Percentiles rank a stretch among this genome's conserved stretches.
phyloP scores from a whole-genome alignment of 2,797 vertebrate genomes.

The Craterocephalus amniculus region DNA sequence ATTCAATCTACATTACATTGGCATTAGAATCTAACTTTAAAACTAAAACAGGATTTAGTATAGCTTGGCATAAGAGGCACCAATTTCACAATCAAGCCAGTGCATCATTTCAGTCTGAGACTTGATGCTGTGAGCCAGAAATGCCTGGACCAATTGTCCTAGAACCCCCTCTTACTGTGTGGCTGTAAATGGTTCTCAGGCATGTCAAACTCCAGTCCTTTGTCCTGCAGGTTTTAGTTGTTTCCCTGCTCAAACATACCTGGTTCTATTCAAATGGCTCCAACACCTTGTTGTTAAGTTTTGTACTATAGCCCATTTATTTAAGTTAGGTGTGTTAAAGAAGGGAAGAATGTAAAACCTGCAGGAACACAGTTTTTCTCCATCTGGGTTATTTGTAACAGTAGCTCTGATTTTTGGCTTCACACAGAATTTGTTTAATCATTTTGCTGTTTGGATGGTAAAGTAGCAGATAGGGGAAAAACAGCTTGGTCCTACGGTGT shows the following conservation, averaged over 20 bases:
- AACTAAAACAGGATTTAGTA: not conserved
- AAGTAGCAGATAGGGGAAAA: not conserved
- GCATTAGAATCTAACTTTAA: not conserved
- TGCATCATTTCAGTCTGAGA: not conserved
- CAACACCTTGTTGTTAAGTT: too few relatives aligned
- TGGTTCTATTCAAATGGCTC: too few relatives aligned
- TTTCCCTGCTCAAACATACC: too few relatives aligned
- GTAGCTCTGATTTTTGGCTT: not conserved
- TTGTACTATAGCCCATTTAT: not conserved
- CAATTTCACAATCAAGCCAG: not conserved
- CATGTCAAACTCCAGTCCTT: too few relatives aligned
- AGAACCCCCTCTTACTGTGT: not conserved
- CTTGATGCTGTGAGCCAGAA: not conserved
- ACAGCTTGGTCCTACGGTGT: too few relatives aligned
- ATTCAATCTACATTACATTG: not conserved
- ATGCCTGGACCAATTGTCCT: not conserved
- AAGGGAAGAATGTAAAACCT: not conserved
- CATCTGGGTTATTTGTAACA: not conserved
- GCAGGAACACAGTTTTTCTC: not conserved
- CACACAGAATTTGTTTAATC: not conserved
- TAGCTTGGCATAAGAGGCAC: not conserved
- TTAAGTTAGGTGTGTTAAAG: not conserved
- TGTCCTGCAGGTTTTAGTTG: too few relatives aligned
- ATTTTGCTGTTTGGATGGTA: not conserved
- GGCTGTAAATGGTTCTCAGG: too few relatives aligned